Evolutionary conservation across 2,797 vertebrate genomes (phyloP).

Genomic region (Pangasius krempfi): DNA sequence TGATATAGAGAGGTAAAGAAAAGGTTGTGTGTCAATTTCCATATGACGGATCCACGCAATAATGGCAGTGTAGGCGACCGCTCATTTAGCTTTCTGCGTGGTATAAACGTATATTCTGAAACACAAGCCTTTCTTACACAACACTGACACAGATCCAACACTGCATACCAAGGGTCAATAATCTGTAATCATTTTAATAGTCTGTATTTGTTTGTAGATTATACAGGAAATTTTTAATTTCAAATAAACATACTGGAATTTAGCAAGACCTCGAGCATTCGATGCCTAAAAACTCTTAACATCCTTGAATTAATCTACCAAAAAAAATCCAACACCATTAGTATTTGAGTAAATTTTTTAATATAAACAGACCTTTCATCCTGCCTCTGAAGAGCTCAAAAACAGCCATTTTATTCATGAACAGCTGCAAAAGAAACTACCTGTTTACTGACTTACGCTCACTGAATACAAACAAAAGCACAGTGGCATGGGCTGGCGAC

Average conservation of each 20-base stretch:
- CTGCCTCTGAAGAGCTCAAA: not conserved
- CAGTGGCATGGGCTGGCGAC: conserved; percentile 12
- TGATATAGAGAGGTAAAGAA: conserved; percentile 10
- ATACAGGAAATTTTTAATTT: not conserved
- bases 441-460: conserved; percentile 52
- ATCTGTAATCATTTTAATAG: not conserved
- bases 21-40: conserved; percentile 1
- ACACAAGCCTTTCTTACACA: too few species aligned
- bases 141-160: not conserved
- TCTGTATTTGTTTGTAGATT: not conserved
- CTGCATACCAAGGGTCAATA: not conserved
- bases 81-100: not conserved
- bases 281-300: not conserved
- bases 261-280: not conserved
- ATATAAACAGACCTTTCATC: conserved; percentile 10
- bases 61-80: not conserved
- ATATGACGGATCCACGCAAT: not conserved
- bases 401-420: conserved; percentile 23
- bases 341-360: not conserved
- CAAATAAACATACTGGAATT: not conserved
- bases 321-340: not conserved
- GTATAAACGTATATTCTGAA: not conserved
- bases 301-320: too few species aligned
- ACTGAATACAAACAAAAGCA: conserved; percentile 35
- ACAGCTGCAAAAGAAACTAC: conserved; percentile 14